These are phyloP conservation scores for Enteromius fasciolatus DNA, from an alignment of 2,797 vertebrate genomes.

Conservation along the genomic window DNA sequence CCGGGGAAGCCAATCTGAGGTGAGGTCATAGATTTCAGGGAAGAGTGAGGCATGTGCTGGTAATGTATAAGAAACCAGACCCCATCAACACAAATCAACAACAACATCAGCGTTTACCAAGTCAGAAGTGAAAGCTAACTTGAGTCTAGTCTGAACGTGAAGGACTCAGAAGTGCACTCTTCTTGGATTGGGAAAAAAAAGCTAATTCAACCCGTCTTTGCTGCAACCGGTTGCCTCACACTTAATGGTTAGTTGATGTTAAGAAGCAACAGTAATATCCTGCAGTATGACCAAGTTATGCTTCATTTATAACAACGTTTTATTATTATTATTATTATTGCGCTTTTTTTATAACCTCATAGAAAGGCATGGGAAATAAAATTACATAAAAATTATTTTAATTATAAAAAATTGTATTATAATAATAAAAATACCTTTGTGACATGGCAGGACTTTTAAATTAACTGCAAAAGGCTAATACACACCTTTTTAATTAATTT, in stretches of 20 bases:
- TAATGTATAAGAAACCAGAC: conserved; percentile 23
- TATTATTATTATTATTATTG: not conserved
- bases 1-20: conserved; percentile 25
- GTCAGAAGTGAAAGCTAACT: not conserved
- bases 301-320: not conserved
- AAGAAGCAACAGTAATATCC: not conserved
- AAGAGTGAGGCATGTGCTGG: conserved; percentile 29
- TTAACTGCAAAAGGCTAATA: not conserved
- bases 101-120: not conserved
- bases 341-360: not conserved
- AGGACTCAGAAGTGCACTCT: not conserved
- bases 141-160: not conserved
- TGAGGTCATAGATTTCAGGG: conserved; percentile 33
- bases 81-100: not conserved
- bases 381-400: not conserved
- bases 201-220: not conserved
- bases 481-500: not conserved
- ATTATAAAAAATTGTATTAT: not conserved
- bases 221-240: not conserved
- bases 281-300: not conserved
- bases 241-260: not conserved
- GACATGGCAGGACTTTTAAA: not conserved
- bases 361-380: not conserved
- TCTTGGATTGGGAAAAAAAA: not conserved
- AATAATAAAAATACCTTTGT: not conserved